Evolutionary conservation across 2,888 invertebrate species (phyloP), one percentile per base, ranked within the genome.

Genomic region (Catocala fraxini): DNA sequence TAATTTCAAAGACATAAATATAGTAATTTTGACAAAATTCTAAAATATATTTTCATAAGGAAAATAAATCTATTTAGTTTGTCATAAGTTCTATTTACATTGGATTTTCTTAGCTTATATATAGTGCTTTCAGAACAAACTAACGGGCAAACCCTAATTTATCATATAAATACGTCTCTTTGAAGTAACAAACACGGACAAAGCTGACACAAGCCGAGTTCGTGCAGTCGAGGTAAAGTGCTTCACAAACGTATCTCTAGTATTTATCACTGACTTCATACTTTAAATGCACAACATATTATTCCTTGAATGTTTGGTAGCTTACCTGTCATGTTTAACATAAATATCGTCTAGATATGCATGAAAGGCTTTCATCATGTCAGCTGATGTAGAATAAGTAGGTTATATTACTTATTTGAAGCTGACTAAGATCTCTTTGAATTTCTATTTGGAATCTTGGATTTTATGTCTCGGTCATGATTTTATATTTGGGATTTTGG

Each of bases 241-340:
- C 43, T 59, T 49, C 45, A 10, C 45, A 67, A 61, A 52, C 51
- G 56, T 51, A 56, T 59, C 45, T 12, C 12, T 41, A 46, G 12
- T 51, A 72, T 75, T 72, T 75, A 72, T 73, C 66, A 75, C 69
- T 15, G 43, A 62, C 47, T 69, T 60, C 41, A 56, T 67, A 70
- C 67, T 73, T 64, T 63, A 70, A 72, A 75, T 60, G 59, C 49
- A 12, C 41, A 33, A 34, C 56, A 52, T 51, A 35, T 61, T 55
- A 47, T 60, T 45, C 56, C 43, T 53, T 39, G 48, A 56, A 63
- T 54, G 62, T 55, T 56, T 54, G 48, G 48, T 35, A 56, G 45
- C 42, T 53, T 42, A 59, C 45, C 57, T 69, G 69, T 71, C 73
- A 59, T 67, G 69, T 69, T 53, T 15, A 63, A 67, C 59, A 60